A percentile compares a stretch with the other conserved stretches of the same genome.
These are phyloP conservation scores for Myoxocephalus aenaeus DNA, from an alignment of 2,797 vertebrate species.

Conservation along the genomic window DNA sequence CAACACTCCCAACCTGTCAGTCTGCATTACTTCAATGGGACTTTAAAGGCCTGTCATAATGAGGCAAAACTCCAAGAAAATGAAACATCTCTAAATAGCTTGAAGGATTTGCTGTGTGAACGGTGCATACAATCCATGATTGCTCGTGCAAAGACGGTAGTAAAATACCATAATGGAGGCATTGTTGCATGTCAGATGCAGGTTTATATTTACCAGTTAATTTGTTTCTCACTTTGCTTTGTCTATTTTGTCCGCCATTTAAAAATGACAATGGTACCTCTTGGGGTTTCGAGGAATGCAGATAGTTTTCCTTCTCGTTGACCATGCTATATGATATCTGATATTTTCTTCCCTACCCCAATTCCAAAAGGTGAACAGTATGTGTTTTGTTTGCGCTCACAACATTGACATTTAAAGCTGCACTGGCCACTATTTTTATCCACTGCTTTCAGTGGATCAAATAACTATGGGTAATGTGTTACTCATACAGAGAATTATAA, in stretches of 20 bases:
- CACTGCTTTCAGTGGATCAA: neutral
- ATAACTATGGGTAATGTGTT: neutral
- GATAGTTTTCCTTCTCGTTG: neutral
- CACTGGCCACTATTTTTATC: neutral
- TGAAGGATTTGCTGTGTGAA: slow-evolving; percentile 13
- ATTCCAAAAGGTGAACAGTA: neutral
- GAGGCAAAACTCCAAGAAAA: slow-evolving; percentile 44
- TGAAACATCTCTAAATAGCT: slow-evolving; percentile 38
- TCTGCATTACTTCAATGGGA: slow-evolving; percentile 48
- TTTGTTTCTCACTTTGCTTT: neutral
- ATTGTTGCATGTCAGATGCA: slow-evolving; percentile 21
- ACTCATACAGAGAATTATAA: neutral
- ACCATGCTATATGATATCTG: neutral
- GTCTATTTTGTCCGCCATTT: neutral
- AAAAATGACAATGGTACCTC: neutral
- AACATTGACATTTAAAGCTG: neutral
- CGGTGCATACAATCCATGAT: slow-evolving; percentile 14
- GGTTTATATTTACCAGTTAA: neutral
- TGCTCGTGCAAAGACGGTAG: slow-evolving; percentile 1
- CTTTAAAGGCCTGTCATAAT: slow-evolving; percentile 63
- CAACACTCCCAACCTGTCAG: slow-evolving; percentile 49
- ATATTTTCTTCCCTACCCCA: neutral
- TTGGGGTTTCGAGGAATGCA: neutral
- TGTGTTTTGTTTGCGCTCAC: neutral
- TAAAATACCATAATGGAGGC: slow-evolving; percentile 22